Evolutionary conservation across 2,797 vertebrate species (phyloP).

Genomic region (Sarcoramphus papa): DNA sequence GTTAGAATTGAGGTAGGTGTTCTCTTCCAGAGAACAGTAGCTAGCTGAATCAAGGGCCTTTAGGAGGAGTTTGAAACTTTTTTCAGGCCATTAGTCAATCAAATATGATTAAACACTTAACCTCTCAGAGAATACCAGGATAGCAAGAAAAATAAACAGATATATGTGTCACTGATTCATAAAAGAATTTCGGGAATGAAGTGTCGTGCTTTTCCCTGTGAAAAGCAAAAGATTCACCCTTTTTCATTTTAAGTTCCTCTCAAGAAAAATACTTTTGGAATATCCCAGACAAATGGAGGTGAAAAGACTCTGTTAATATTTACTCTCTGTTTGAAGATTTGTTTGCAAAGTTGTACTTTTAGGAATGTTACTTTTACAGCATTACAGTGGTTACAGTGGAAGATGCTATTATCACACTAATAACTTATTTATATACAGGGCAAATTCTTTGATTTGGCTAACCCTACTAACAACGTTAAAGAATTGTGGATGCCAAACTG

Average conservation of each 20-base stretch:
- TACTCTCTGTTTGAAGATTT: not conserved
- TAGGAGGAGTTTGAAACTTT: constrained; percentile 6
- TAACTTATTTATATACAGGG: not conserved
- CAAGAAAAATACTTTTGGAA: not conserved
- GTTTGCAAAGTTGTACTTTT: not conserved
- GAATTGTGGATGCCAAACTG: not conserved
- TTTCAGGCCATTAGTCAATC: not conserved
- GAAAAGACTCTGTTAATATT: not conserved
- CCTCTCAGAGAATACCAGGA: not conserved
- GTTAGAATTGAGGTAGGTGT: not conserved
- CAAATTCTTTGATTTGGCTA: not conserved
- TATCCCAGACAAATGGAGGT: not conserved
- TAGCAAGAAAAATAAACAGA: not conserved
- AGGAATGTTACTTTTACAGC: not conserved
- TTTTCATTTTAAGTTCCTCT: not conserved
- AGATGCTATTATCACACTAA: not conserved
- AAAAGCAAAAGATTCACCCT: not conserved
- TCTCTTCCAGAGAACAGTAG: not conserved
- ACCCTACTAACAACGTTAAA: not conserved
- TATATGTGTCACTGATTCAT: not conserved
- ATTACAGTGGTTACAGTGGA: not conserved
- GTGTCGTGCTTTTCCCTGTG: not conserved
- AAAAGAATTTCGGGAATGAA: not conserved
- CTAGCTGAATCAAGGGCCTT: not conserved
- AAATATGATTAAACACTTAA: not conserved